Conservation (phyloP, 2,797 vertebrate genomes). For the Karalla daura region DNA sequence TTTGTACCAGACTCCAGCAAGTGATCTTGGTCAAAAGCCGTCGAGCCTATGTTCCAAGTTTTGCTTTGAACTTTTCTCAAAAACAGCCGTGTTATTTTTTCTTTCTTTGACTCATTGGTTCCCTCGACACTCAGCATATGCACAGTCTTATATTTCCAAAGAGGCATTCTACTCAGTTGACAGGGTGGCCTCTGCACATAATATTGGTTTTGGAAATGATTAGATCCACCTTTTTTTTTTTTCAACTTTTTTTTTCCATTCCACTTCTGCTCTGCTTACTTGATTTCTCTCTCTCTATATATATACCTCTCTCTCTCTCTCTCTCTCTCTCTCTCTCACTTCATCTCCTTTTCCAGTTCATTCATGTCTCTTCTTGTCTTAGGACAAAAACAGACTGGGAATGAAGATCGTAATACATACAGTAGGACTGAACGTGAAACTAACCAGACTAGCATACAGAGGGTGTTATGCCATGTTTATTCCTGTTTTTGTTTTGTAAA, state of each 20-base stretch:
- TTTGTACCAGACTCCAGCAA: neutral
- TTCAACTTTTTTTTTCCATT: neutral
- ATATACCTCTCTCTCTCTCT: neutral
- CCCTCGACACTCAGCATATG: constrained; percentile 12
- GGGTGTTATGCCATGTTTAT: constrained; percentile 10
- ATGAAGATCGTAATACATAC: neutral
- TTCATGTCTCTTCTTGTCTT: neutral
- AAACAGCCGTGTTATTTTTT: constrained; percentile 12
- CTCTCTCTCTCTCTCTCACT: neutral
- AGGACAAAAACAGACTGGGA: neutral
- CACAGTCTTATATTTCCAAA: constrained; percentile 32
- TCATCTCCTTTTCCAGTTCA: neutral
- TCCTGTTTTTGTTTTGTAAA: constrained; percentile 40
- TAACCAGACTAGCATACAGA: neutral
- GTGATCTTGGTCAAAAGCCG: neutral
- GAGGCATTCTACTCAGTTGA: constrained; percentile 20
- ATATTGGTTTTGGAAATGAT: constrained; percentile 37
- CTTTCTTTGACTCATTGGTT: constrained; percentile 39
- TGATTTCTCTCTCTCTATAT: neutral
- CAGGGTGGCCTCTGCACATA: constrained; percentile 23
- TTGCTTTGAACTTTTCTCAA: constrained; percentile 14
- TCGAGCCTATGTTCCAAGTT: neutral
- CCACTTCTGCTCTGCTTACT: neutral
- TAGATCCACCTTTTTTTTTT: constrained; percentile 1
- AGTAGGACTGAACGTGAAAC: constrained; percentile 4